Evolutionary conservation across 2,113 vertebrate species (phyloP), one percentile per base, ranked within the genome.

Genomic region (Sardina pilchardus): DNA sequence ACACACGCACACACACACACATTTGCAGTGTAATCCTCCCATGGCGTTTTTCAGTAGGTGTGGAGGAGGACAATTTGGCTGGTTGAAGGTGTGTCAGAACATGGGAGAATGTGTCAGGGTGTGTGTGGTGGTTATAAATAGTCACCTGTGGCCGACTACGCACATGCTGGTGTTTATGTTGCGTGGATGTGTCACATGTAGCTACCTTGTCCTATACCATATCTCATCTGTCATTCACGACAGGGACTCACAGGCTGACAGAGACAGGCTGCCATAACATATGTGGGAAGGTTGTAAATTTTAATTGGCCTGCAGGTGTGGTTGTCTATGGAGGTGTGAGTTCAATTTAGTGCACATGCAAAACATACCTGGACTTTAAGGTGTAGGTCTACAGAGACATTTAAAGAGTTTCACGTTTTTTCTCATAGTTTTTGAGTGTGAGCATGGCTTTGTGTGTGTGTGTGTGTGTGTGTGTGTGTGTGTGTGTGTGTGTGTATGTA

Each of bases 71-170:
- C 30, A 17, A 36, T 34, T 78, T 30, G 30, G 10, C 71, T 36
- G 30, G 30, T 36, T 78, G 71, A 50, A 5, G 48, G 71, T 78
- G 71, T 78, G 71, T 78, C 71, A 16, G 53, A 34, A 36, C 88
- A 90, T 93, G 92, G 86, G 90, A 93, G 93, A 93, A 92, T 94
- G 91, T 91, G 90, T 91, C 90, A 93, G 91, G 90, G 94, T 93
- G 92, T 93, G 89, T 84, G 84, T 39, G 75, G 83, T 67, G 89
- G 90, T 88, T 92, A 92, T 91, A 93, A 93, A 93, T 91, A 92
- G 93, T 1, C 89, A 91, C 86, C 84, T 87, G 89, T 36, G 88
- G 90, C 87, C 81, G 86, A 89, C 71, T 0, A 6, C 85, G 87
- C 16, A 36, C 81, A 86, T 84, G 83, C 24, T n/a, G 82, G 82